Percentiles rank a stretch among this genome's conserved stretches.
These are phyloP conservation scores for Bergia puertoricense DNA, from an alignment of 92 coral and sea anemone genomes.

Conservation along the genomic window DNA sequence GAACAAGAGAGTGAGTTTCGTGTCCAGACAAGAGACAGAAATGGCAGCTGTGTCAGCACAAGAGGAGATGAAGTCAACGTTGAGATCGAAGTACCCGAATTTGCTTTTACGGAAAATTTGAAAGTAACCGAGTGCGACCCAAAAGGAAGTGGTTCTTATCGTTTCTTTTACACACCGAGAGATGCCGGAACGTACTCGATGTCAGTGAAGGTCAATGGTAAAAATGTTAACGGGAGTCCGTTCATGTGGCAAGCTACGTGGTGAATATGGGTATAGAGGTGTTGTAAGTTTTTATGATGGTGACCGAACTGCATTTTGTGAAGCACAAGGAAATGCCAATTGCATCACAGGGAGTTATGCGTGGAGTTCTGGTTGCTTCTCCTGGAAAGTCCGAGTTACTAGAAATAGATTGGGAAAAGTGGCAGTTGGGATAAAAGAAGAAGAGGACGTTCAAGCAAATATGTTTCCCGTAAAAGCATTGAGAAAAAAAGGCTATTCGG, in stretches of 20 bases:
- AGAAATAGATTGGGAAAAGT: neutral
- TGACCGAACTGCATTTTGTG: neutral
- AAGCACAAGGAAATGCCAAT: neutral
- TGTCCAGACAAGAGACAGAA: neutral
- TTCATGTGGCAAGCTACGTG: constrained; percentile 1
- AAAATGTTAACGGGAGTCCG: neutral
- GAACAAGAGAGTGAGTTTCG: constrained; percentile 16
- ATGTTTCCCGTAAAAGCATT: no score
- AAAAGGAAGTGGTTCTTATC: constrained; percentile 7
- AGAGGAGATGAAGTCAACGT: neutral
- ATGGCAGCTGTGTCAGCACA: neutral
- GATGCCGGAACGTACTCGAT: constrained; percentile 16
- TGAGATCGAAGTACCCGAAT: neutral
- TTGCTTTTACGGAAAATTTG: neutral
- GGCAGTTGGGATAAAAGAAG: constrained; percentile 5
- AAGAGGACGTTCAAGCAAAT: no score
- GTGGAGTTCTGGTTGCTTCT: neutral
- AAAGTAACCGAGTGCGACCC: neutral
- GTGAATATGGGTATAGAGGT: no score
- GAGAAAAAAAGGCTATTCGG: no score
- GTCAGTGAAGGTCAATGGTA: constrained; percentile 16
- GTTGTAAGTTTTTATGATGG: neutral
- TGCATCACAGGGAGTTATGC: neutral
- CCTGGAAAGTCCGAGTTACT: constrained; percentile 17
- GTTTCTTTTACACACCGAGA: constrained; percentile 12